Evolutionary conservation across 2,797 vertebrate species (phyloP).

Genomic region (Carcharodon carcharias): DNA sequence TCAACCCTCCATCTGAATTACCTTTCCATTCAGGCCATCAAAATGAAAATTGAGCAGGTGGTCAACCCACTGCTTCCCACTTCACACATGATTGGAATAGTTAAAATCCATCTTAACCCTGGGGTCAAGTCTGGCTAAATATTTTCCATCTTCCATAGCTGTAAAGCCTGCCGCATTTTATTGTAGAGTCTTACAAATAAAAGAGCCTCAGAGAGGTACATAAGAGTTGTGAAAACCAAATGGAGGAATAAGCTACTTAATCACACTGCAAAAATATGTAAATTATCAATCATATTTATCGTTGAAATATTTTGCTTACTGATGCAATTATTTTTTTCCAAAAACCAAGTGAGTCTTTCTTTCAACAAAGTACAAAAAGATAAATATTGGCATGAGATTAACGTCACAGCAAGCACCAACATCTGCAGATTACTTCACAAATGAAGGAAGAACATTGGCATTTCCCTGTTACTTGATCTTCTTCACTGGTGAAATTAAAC

Average conservation of each 20-base stretch:
- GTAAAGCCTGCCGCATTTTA: not conserved
- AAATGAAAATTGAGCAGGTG: not conserved
- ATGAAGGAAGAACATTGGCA: slow-evolving; percentile 36
- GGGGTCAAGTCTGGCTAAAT: not conserved
- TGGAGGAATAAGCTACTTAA: not conserved
- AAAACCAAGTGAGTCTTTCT: not conserved
- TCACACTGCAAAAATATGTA: slow-evolving; percentile 1
- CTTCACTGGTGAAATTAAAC: slow-evolving; percentile 34
- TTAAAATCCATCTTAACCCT: not conserved
- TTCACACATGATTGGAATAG: not conserved
- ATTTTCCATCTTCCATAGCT: not conserved
- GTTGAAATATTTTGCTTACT: not conserved
- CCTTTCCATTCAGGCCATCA: not conserved
- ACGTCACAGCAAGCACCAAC: slow-evolving; percentile 19
- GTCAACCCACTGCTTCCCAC: not conserved
- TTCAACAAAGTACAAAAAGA: slow-evolving; percentile 10
- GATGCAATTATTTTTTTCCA: not conserved
- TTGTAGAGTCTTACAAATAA: not conserved
- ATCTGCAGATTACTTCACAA: slow-evolving; percentile 34
- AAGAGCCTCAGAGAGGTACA: not conserved
- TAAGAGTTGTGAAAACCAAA: not conserved
- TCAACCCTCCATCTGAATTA: not conserved
- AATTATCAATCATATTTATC: not conserved
- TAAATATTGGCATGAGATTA: slow-evolving; percentile 14
- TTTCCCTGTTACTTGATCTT: slow-evolving; percentile 37